Percentiles rank a stretch among this genome's conserved stretches.
Evolutionary conservation across 2,797 vertebrate species (phyloP).

Genomic region (Neostethus bicornis): DNA sequence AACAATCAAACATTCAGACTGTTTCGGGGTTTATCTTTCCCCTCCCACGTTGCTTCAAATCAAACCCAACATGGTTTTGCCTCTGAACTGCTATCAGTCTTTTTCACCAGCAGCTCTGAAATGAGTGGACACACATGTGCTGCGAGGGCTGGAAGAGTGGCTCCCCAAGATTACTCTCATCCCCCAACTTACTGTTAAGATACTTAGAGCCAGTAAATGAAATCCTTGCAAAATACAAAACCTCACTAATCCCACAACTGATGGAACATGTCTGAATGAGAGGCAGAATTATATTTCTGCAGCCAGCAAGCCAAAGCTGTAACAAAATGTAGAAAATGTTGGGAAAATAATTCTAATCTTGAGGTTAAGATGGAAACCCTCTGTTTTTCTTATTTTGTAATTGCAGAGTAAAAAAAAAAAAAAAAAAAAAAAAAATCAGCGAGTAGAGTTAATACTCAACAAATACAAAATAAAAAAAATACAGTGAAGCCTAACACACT

Average conservation of each 20-base stretch:
- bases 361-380: neutral
- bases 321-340: slow-evolving; percentile 1
- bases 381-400: too few relatives aligned
- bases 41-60: slow-evolving; percentile 43
- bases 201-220: slow-evolving; percentile 58
- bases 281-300: slow-evolving; percentile 39
- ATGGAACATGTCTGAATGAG: slow-evolving; percentile 42
- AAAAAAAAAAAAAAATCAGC: too few relatives aligned
- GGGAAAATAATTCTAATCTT: slow-evolving; percentile 27
- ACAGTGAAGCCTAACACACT: too few relatives aligned
- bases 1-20: slow-evolving; percentile 32
- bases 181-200: slow-evolving; percentile 65
- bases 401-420: too few relatives aligned
- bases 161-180: slow-evolving; percentile 73
- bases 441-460: too few relatives aligned
- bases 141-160: slow-evolving; percentile 49
- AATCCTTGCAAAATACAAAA: slow-evolving; percentile 65
- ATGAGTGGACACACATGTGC: slow-evolving; percentile 47
- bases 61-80: slow-evolving; percentile 28
- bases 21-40: slow-evolving; percentile 35
- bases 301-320: slow-evolving; percentile 27
- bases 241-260: slow-evolving; percentile 61
- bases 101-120: slow-evolving; percentile 42
- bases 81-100: slow-evolving; percentile 48
- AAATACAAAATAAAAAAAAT: too few relatives aligned